Base-by-base conservation (phyloP, 2,113 vertebrate species). In the Telmatochromis sp. region DNA sequence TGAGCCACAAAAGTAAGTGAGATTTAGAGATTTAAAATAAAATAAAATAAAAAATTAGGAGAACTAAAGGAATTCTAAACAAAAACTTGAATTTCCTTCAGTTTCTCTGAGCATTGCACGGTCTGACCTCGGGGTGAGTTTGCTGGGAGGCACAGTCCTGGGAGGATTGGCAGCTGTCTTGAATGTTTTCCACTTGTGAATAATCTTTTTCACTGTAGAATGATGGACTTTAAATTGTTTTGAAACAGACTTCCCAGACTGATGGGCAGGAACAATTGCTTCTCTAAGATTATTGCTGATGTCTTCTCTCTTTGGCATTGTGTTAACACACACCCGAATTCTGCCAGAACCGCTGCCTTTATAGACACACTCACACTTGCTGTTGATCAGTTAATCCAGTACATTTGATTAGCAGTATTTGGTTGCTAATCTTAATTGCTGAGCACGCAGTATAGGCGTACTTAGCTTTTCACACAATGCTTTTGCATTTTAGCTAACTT, bases 401-500 rank as follows among this genome's bases (percentile, higher is more conserved):
- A 23, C 23, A 47, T 28, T 47, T 47, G 68, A 75, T 47, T 28
- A 11, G 2, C 68, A 28, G 68, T 26, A 75, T 26, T 42, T 75
- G 68, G 68, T 28, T 47, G 40, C 40, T 75, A 75, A 45, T 75
- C 42, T 75, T 75, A 47, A 5, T 28, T 28, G 1, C 21, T 47
- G 21, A 28, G 9, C 14, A 47, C 0, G 2, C 40, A 47, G 23
- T 28, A 47, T 28, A 0, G 14, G 40, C 13, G 0, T 28, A 45
- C 40, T 75, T 75, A 19, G 40, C 23, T 47, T 75, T 47, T 75
- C 40, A 75, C 23, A 28, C 68, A 17, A 45, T 47, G 23, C 14
- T 75, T 75, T 28, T 75, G 40, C 68, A 7, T 47, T 75, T 47
- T 75, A 28, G 14, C 40, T 75, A 5, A 28, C 9, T 12, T 47